Base-by-base conservation (phyloP, 2,113 vertebrate species). In the Psilopsiagon aymara region DNA sequence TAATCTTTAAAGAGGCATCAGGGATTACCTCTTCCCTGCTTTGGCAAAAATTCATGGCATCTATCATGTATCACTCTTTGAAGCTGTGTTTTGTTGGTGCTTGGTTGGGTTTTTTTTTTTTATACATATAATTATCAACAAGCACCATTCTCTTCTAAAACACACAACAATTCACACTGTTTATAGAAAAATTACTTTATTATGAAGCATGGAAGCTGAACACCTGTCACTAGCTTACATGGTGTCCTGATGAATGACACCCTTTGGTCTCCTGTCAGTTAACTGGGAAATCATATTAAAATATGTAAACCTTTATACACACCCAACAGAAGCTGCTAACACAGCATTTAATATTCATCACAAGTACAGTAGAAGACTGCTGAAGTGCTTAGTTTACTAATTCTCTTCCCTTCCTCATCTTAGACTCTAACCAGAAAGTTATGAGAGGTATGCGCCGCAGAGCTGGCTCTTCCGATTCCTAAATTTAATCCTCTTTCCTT, bases 331-430 rank as follows among this genome's bases (percentile, higher is more conserved):
- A 46, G 39, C 13, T 60, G 33, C 27, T 67, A 33, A 37, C 5
- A 8, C 0, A 12, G 28, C 49, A 21, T 28, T 17, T 21, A 16
- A 1, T 4, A 31, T 1, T 15, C 57, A 31, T 8, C 2, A 0
- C 39, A 33, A 46, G 46, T 2, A 29, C 20, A n/a, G 46, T 0
- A 27, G 43, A 49, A 20, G 14, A 55, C 47, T 9, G 17, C 27
- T 17, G 17, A 69, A 85, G 59, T 4, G 31, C 39, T 59, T 28
- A 31, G 44, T 27, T 27, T 39, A 29, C 37, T 47, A 1, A 1
- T 27, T 25, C 43, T 52, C 31, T 60, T 47, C 83, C 57, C 29
- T 77, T 64, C 43, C 57, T 63, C 11, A 14, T 12, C 53, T 25
- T 13, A 62, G 44, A 69, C 41, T 35, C 79, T 20, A 51, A 62